phyloP scores from a whole-genome alignment of 2,888 invertebrate genomes.

The Myopa tessellatipennis region DNA sequence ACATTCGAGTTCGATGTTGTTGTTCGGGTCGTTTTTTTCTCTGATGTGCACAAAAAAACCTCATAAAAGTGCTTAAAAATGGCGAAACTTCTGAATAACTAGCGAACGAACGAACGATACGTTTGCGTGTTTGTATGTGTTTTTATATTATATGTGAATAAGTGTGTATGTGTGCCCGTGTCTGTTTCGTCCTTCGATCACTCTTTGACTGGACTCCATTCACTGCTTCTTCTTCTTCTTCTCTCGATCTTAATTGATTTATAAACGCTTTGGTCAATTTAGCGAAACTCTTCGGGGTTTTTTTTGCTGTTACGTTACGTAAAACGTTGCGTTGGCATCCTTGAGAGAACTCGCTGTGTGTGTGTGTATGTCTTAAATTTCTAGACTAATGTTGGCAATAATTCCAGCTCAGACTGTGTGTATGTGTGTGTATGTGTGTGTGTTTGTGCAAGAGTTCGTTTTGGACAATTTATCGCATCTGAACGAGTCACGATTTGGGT shows the following conservation, averaged over 20 bases:
- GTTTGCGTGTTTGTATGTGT: background rate
- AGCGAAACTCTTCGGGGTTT: background rate
- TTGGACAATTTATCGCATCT: slow-evolving; percentile 16
- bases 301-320: background rate
- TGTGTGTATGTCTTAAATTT: background rate
- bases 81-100: background rate
- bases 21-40: background rate
- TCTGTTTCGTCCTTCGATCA: background rate
- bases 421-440: background rate
- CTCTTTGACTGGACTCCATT: slow-evolving; percentile 30
- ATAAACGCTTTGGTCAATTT: slow-evolving; percentile 47
- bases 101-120: background rate
- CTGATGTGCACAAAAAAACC: background rate
- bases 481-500: background rate
- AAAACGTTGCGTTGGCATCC: slow-evolving; percentile 9
- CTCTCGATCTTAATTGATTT: slow-evolving; percentile 46
- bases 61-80: slow-evolving; percentile 11
- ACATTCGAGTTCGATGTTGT: background rate
- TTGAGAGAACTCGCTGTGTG: background rate
- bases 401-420: background rate
- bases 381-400: slow-evolving; percentile 2
- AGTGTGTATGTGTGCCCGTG: slow-evolving; percentile 13
- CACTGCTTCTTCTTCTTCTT: background rate
- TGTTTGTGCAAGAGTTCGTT: background rate
- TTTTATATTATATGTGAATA: background rate